Evolutionary conservation across 2,113 vertebrate species (phyloP).

Genomic region (Muntiacus muntjak): DNA sequence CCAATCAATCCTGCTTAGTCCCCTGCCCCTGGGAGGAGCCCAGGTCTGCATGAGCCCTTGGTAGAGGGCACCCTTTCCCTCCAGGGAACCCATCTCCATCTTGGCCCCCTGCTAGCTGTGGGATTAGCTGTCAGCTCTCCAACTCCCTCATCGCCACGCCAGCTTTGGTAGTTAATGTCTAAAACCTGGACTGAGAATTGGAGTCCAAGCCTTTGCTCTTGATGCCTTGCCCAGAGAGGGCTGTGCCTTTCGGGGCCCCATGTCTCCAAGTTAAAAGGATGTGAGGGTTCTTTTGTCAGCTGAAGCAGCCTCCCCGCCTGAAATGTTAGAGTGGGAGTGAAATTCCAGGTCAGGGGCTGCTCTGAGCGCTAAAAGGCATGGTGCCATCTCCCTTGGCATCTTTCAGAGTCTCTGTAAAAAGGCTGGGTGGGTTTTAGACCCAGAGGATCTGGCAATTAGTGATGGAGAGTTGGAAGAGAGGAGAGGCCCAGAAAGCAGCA

Average conservation of each 20-base stretch:
- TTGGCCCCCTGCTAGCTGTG: not conserved
- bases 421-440: not conserved
- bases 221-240: not conserved
- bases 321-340: not conserved
- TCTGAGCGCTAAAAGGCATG: not conserved
- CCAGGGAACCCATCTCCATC: rapidly evolving
- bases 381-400: too few species aligned
- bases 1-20: not conserved
- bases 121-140: not conserved
- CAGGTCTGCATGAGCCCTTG: not conserved
- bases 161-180: not conserved
- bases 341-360: not conserved
- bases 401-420: not conserved
- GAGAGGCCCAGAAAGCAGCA: not conserved
- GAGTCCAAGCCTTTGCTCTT: not conserved
- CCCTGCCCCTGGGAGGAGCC: not conserved
- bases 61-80: not conserved
- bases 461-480: not conserved
- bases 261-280: not conserved
- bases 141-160: not conserved
- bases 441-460: not conserved
- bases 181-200: not conserved
- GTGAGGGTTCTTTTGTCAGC: not conserved
- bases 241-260: not conserved
- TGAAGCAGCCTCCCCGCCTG: rapidly evolving